Percentiles rank a stretch among this genome's conserved stretches.
phyloP scores from a whole-genome alignment of 2,888 invertebrate species.

The Synergus itoensis region DNA sequence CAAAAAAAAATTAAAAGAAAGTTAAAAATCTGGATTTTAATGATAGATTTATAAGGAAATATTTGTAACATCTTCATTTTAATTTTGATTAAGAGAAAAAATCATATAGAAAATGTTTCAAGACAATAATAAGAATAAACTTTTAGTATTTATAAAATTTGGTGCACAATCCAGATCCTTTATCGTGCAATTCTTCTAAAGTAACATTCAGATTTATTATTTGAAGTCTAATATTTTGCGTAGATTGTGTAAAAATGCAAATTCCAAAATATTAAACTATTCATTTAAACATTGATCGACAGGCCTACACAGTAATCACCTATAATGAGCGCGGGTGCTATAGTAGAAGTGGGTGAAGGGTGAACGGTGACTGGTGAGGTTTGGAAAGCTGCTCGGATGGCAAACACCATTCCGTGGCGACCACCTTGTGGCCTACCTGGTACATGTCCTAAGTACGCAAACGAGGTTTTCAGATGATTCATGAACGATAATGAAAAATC shows the following conservation, averaged over 20 bases:
- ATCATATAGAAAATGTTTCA: neutral
- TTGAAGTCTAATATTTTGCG: neutral
- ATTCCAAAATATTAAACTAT: constrained; percentile 47
- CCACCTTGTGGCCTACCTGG: constrained; percentile 83
- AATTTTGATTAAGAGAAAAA: too few species aligned
- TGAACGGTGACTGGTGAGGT: constrained; percentile 75
- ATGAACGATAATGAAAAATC: neutral
- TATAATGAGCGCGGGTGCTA: constrained; percentile 77
- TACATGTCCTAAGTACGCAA: constrained; percentile 80
- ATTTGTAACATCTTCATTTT: neutral
- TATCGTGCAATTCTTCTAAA: constrained; percentile 13
- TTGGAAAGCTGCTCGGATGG: constrained; percentile 78
- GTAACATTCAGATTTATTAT: neutral
- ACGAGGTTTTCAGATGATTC: constrained; percentile 60
- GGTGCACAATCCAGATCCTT: neutral
- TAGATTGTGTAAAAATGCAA: constrained; percentile 44
- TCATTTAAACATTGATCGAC: constrained; percentile 62
- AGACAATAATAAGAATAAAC: neutral
- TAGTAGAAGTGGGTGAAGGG: constrained; percentile 76
- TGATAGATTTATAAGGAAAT: neutral
- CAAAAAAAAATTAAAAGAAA: neutral
- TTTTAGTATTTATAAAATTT: neutral
- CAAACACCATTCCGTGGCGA: constrained; percentile 84
- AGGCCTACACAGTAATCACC: constrained; percentile 75
- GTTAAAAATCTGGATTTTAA: neutral